Base-by-base conservation (phyloP, 2,888 invertebrate species). In the Dicranocentrus wangi region DNA sequence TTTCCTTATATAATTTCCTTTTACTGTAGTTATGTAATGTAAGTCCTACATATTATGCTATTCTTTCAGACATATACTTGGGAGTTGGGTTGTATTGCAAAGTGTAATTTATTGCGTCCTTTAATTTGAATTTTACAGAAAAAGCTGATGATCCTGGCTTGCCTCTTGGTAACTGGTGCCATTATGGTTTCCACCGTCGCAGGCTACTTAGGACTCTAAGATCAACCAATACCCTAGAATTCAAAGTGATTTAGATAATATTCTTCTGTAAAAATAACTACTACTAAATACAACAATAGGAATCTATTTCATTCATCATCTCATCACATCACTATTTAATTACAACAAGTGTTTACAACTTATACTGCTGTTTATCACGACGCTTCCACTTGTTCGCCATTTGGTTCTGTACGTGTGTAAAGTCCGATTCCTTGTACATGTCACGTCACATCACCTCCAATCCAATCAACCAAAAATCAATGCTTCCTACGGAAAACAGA, bases 131-230 rank as follows among this genome's bases (percentile, higher is more conserved):
- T 32, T 47, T 13, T 39, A 21, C 73, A 84, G 84, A 84, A 84
- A 82, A 84, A 84, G 82, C 69, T 84, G 69, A 84, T 84, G 84
- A 84, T 84, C 42, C 70, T 84, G 66, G 75, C 82, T 47, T 84
- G 84, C 72, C 82, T 83, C 23, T 68, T 83, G 55, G 82, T 84
- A 28, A 73, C 82, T 63, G 84, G 84, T 79, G 81, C 78, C 77
- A 83, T 84, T 58, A 58, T 82, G 77, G 80, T 83, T 28, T 84
- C 84, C 66, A 83, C 82, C 19, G 84, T 82, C 27, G 84, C 84
- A 42, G 82, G 83, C 71, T 83, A 83, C 65, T 66, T 84, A 75
- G 84, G 84, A 71, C 82, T 84, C 68, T 84, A 84, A 78, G 47
- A 77, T 47, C 82, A 75, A 69, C 69, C 71, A 55, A 53, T 32